These are phyloP conservation scores for Mesitornis unicolor DNA, from an alignment of 2,113 vertebrate species.

Conservation along the genomic window DNA sequence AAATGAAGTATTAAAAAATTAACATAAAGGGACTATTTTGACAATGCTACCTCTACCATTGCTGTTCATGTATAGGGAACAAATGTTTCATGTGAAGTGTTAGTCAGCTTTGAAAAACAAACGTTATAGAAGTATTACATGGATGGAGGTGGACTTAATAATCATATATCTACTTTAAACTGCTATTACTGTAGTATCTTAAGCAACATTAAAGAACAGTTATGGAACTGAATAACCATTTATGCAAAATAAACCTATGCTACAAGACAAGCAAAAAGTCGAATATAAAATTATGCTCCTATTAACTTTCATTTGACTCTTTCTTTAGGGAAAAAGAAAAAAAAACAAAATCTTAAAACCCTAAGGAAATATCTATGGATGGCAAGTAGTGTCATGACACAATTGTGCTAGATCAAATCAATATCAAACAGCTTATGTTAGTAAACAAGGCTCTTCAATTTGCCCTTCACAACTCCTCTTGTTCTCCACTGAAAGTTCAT, in stretches of 20 bases:
- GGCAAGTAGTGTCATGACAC: neutral
- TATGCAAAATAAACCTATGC: neutral
- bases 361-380: neutral
- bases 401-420: slow-evolving; percentile 9
- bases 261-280: neutral
- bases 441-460: neutral
- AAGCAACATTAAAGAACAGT: neutral
- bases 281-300: neutral
- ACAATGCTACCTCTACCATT: neutral
- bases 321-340: neutral
- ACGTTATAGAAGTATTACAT: neutral
- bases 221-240: neutral
- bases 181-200: neutral
- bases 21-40: neutral
- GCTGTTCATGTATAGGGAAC: neutral
- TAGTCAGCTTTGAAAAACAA: neutral
- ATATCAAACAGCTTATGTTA: neutral
- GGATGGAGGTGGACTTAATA: neutral
- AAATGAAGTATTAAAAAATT: neutral
- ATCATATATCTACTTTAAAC: neutral
- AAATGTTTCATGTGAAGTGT: neutral
- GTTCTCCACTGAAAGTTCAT: neutral
- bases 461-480: neutral
- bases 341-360: neutral
- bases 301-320: neutral